Evolutionary conservation across 1,140 invertebrate species (phyloP), one percentile per base, ranked within the genome.

Genomic region (Agrilus planipennis): DNA sequence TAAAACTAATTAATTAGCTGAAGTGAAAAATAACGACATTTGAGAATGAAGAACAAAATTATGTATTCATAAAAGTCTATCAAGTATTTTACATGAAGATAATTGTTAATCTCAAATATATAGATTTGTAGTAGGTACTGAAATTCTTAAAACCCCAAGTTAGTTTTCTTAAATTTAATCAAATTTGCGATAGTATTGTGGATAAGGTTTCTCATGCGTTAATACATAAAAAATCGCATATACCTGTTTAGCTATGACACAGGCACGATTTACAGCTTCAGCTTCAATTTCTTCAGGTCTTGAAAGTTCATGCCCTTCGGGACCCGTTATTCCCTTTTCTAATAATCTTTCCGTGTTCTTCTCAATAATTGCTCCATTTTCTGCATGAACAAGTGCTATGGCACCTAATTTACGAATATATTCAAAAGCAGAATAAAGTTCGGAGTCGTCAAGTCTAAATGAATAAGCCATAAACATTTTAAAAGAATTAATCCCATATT

Each of bases 401-500:
- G 88, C 90, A 32, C 84, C 84, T 15, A 93, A 53, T 34, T 81
- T 75, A 44, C 77, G 76, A 58, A 89, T 92, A 2, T 71, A 65
- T 48, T 87, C 81, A 54, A 97, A 89, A 2, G 77, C 75, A 44
- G 81, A 75, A 54, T 91, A 86, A 7, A 99, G 65, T 44, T 97
- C 89, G 16, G 77, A 68, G 63, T 99, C 95, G 45, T 78, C 72
- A n/a, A 99, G 65, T 86, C 95, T 93, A 55, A 89, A 89, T 55
- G 84, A 86, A 61, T 97, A 97, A 0, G 93, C 92, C 87, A 99
- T 93, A 65, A 96, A 99, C 75, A 92, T 82, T 69, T 99, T 99
- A 67, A 97, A 99, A 1, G 93, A 96, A 65, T 96, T 98, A 20
- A 99, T 71, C 2, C 95, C 93, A 65, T 81, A 74, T 30, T 84